phyloP scores from a whole-genome alignment of 2,888 invertebrate species.

The Aproaerema taeniolella region DNA sequence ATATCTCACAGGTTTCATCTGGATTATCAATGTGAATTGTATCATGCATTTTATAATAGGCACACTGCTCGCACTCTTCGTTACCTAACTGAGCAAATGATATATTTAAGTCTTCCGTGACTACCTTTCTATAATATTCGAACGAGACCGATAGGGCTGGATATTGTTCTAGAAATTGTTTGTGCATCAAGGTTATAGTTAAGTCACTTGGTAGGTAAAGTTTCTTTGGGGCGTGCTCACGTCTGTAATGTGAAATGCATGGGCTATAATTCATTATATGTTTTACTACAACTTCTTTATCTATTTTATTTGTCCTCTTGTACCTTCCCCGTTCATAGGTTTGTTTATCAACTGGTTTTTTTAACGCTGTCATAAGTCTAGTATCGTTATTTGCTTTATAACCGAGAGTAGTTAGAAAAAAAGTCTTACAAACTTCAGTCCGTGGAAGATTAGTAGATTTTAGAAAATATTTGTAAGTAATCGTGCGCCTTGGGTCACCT shows the following conservation, averaged over 20 bases:
- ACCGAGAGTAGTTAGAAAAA: constrained; percentile 14
- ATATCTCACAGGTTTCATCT: too few relatives aligned
- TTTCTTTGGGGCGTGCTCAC: constrained; percentile 9
- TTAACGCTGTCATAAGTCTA: too few relatives aligned
- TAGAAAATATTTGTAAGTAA: too few relatives aligned
- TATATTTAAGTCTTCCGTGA: not conserved
- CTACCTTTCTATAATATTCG: not conserved
- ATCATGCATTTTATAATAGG: not conserved
- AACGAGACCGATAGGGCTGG: not conserved
- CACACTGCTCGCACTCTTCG: not conserved
- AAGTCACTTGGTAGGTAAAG: constrained; percentile 13
- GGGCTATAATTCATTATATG: constrained; percentile 8
- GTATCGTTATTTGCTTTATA: constrained; percentile 12
- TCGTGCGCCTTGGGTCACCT: too few relatives aligned
- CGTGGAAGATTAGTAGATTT: not conserved
- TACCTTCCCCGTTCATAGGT: constrained; percentile 7
- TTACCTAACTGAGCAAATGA: not conserved
- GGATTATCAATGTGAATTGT: too few relatives aligned
- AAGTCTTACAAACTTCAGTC: constrained; percentile 15
- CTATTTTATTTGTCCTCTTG: constrained; percentile 3
- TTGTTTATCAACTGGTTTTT: constrained; percentile 7
- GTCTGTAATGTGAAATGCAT: constrained; percentile 6
- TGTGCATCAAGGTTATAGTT: constrained; percentile 3
- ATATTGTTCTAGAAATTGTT: not conserved
- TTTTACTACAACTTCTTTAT: constrained; percentile 4